These are phyloP conservation scores for Aphaenogaster ashmeadi DNA, from an alignment of 1,140 invertebrate species.

Conservation along the genomic window DNA sequence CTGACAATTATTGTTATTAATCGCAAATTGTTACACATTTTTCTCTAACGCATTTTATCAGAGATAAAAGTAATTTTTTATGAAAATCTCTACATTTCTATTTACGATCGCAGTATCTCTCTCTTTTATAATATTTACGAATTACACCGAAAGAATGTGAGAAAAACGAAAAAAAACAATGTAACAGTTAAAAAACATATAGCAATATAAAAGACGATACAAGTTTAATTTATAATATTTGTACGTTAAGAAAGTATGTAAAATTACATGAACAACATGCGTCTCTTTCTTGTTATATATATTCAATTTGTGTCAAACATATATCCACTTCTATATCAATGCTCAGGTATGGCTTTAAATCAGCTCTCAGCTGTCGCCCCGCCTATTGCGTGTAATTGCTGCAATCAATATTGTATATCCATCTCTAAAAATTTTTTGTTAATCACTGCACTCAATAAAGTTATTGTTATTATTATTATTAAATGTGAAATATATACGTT, in stretches of 20 bases:
- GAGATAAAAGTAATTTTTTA: constrained; percentile 12
- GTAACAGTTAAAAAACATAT: neutral
- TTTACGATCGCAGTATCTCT: neutral
- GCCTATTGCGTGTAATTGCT: too few relatives aligned
- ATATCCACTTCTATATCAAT: too few relatives aligned
- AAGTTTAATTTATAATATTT: constrained; percentile 23
- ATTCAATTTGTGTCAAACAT: too few relatives aligned
- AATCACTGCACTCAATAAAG: too few relatives aligned
- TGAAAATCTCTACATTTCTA: neutral
- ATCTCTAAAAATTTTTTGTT: too few relatives aligned
- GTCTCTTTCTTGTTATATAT: too few relatives aligned
- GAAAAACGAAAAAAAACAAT: neutral
- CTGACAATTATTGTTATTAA: constrained; percentile 61
- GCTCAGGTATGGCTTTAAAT: too few relatives aligned
- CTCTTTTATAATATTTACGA: neutral
- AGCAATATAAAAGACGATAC: neutral
- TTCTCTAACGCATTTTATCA: neutral
- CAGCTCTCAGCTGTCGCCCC: too few relatives aligned
- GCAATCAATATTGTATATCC: too few relatives aligned
- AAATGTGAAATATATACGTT: neutral
- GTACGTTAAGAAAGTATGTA: neutral
- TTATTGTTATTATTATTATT: too few relatives aligned
- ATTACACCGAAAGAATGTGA: neutral
- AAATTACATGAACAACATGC: neutral
- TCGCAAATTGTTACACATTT: constrained; percentile 35